Evolutionary conservation across 2,888 invertebrate species (phyloP).

Genomic region (Epicampocera succincta): DNA sequence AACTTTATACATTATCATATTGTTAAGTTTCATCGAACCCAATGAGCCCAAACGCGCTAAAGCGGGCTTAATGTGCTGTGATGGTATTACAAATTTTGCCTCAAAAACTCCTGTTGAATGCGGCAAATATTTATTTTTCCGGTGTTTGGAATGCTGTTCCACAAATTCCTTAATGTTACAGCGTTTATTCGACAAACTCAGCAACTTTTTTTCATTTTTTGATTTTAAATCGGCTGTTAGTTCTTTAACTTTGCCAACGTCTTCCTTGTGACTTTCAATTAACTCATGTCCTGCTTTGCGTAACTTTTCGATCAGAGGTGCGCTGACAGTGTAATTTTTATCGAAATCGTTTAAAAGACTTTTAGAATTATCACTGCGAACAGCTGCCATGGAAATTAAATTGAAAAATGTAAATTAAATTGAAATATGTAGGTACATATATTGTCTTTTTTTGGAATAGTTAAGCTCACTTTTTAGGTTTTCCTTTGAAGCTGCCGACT

Average conservation of each 20-base stretch:
- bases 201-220: background rate
- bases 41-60: background rate
- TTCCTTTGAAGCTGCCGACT: background rate
- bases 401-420: too few species aligned
- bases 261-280: background rate
- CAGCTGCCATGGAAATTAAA: too few species aligned
- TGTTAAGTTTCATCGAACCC: constrained; percentile 66
- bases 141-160: background rate
- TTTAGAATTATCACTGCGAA: too few species aligned
- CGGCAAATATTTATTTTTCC: background rate
- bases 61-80: background rate
- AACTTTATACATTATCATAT: constrained; percentile 68
- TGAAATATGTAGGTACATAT: too few species aligned
- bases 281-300: background rate
- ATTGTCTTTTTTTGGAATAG: too few species aligned
- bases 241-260: background rate
- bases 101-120: constrained; percentile 10
- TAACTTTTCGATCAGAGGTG: constrained; percentile 6
- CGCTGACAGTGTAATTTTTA: background rate
- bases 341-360: too few species aligned
- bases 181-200: background rate
- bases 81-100: constrained; percentile 13
- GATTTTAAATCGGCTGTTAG: background rate
- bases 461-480: background rate
- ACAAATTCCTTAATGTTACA: background rate